Conservation (phyloP, 2,888 invertebrate genomes). For the Volucella inflata region DNA sequence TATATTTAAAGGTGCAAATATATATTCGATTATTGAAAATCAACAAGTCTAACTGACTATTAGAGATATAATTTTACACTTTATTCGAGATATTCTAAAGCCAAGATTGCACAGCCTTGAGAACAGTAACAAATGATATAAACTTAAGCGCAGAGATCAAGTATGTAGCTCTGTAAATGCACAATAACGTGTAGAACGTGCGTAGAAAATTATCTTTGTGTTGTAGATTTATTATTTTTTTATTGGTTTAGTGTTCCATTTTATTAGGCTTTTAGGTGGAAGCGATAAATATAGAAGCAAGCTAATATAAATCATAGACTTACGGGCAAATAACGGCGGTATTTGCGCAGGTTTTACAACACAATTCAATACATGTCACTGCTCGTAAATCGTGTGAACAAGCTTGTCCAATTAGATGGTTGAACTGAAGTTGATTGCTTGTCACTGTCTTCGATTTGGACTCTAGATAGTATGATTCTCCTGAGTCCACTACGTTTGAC, state of each 20-base stretch:
- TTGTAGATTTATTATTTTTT: slow-evolving; percentile 38
- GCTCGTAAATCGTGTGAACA: slow-evolving; percentile 34
- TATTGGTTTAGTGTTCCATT: slow-evolving; percentile 21
- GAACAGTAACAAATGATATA: slow-evolving; percentile 22
- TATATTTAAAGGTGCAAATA: slow-evolving; percentile 40
- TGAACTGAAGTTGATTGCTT: slow-evolving; percentile 29
- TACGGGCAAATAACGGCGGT: slow-evolving; percentile 15
- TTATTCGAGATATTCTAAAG: slow-evolving; percentile 4
- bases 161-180: neutral
- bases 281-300: slow-evolving; percentile 36
- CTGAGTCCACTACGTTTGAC: neutral
- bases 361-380: slow-evolving; percentile 2
- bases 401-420: slow-evolving; percentile 27
- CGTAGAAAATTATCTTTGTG: slow-evolving; percentile 9
- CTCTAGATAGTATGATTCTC: neutral
- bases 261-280: slow-evolving; percentile 11
- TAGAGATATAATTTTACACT: slow-evolving; percentile 38
- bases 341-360: slow-evolving; percentile 22
- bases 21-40: slow-evolving; percentile 43
- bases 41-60: slow-evolving; percentile 42
- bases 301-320: slow-evolving; percentile 30
- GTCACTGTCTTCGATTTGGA: neutral
- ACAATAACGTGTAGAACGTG: slow-evolving; percentile 17
- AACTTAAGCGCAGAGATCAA: neutral
- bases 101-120: slow-evolving; percentile 17